These are phyloP conservation scores for Nematolebias whitei DNA, from an alignment of 2,113 vertebrate genomes.

Conservation along the genomic window DNA sequence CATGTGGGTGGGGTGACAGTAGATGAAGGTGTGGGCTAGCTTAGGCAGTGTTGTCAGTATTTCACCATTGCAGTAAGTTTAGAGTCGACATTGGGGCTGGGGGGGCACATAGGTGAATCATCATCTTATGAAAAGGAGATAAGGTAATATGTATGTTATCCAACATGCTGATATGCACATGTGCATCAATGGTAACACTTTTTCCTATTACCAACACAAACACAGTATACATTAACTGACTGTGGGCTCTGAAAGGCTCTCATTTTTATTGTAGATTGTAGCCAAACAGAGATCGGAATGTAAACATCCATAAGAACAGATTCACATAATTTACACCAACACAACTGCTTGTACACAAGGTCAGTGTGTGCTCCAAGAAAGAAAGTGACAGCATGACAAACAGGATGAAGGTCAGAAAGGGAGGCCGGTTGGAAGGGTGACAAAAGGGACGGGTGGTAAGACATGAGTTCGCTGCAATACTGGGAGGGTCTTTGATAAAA, in stretches of 20 bases:
- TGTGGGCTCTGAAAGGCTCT: slow-evolving; percentile 1
- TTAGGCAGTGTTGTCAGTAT: slow-evolving; percentile 63
- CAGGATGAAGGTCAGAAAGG: slow-evolving; percentile 20
- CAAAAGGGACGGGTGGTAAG: slow-evolving; percentile 21
- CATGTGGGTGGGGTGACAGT: slow-evolving; percentile 30
- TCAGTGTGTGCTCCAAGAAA: slow-evolving; percentile 61
- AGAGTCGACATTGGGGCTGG: no score
- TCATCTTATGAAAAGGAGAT: slow-evolving; percentile 37
- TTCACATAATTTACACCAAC: slow-evolving; percentile 20
- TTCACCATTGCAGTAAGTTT: slow-evolving; percentile 60
- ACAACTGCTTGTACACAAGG: slow-evolving; percentile 65
- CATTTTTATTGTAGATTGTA: slow-evolving; percentile 16
- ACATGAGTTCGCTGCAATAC: slow-evolving; percentile 30
- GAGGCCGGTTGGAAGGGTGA: slow-evolving; percentile 12
- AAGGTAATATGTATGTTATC: neutral
- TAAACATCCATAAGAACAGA: neutral
- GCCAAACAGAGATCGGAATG: slow-evolving; percentile 5
- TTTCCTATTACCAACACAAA: neutral
- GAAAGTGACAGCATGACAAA: slow-evolving; percentile 74
- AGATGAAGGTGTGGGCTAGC: slow-evolving; percentile 32
- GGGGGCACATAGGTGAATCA: slow-evolving; percentile 56
- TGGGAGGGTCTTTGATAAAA: slow-evolving; percentile 54
- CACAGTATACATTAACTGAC: neutral
- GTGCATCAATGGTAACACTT: slow-evolving; percentile 1
- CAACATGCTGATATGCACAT: slow-evolving; percentile 5